Evolutionary conservation across 1,140 invertebrate species (phyloP).

Genomic region (Philaenus spumarius): DNA sequence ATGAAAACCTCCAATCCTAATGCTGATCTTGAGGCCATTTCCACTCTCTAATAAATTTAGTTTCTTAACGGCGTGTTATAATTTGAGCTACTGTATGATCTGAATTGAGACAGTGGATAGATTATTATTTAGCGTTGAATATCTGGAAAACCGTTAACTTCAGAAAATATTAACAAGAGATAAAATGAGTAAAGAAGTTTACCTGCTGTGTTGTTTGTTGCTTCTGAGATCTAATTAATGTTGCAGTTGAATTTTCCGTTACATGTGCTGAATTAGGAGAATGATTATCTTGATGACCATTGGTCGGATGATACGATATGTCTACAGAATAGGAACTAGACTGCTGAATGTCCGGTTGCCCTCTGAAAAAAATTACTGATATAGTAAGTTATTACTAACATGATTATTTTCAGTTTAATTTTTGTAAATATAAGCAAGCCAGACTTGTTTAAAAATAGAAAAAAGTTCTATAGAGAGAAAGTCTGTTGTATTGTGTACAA

Average conservation of each 20-base stretch:
- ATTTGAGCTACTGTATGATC: no score
- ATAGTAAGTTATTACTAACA: slow-evolving; percentile 16
- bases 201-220: slow-evolving; percentile 54
- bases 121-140: no score
- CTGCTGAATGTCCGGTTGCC: slow-evolving; percentile 33
- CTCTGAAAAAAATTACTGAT: slow-evolving; percentile 25
- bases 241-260: slow-evolving; percentile 44
- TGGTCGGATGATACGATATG: slow-evolving; percentile 39
- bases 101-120: no score
- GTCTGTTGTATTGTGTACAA: no score
- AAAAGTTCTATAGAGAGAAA: no score
- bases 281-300: slow-evolving; percentile 50
- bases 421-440: background rate
- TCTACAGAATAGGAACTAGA: slow-evolving; percentile 34
- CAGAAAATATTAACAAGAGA: no score
- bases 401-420: background rate
- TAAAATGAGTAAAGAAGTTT: slow-evolving; percentile 20
- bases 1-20: no score
- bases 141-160: no score
- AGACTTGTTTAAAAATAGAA: background rate
- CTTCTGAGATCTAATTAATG: slow-evolving; percentile 48
- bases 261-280: slow-evolving; percentile 49
- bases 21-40: no score
- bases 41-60: no score
- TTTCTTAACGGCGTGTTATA: no score